These are phyloP conservation scores for Trissoscelio sp. DNA, from an alignment of 2,888 invertebrate genomes.

Conservation along the genomic window DNA sequence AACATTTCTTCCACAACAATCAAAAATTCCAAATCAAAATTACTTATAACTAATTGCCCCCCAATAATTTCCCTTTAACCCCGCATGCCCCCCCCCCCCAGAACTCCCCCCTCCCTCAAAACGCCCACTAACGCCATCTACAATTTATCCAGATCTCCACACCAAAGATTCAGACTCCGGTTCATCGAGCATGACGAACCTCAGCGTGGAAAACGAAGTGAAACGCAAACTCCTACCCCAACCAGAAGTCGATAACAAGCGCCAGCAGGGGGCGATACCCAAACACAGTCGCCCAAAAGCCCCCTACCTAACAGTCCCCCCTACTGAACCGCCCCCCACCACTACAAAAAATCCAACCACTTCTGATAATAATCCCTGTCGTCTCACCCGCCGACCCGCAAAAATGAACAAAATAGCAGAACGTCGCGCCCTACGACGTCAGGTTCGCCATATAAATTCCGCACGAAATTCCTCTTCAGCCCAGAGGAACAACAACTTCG, in stretches of 20 bases:
- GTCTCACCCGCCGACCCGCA: neutral
- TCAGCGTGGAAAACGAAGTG: slow-evolving; percentile 82
- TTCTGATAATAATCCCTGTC: too few relatives aligned
- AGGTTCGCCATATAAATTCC: neutral
- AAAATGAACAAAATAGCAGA: slow-evolving; percentile 24
- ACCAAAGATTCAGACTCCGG: slow-evolving; percentile 84
- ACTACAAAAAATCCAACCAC: too few relatives aligned
- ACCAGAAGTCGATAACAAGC: slow-evolving; percentile 84
- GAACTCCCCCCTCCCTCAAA: too few relatives aligned
- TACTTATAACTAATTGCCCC: too few relatives aligned
- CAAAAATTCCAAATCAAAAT: too few relatives aligned
- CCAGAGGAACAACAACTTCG: neutral
- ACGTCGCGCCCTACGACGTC: slow-evolving; percentile 9
- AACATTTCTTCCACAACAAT: too few relatives aligned
- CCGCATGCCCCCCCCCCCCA: too few relatives aligned
- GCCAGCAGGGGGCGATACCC: slow-evolving; percentile 89
- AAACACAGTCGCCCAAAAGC: slow-evolving; percentile 86
- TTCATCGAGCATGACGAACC: slow-evolving; percentile 84
- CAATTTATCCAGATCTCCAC: slow-evolving; percentile 81
- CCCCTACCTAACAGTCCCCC: slow-evolving; percentile 34
- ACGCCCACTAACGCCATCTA: neutral
- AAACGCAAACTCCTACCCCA: slow-evolving; percentile 85
- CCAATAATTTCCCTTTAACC: too few relatives aligned
- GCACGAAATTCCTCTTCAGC: neutral
- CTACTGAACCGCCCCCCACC: slow-evolving; percentile 50